Evolutionary conservation across 2,797 vertebrate genomes (phyloP), one percentile per base, ranked within the genome.

Genomic region (Gorsachius magnificus): DNA sequence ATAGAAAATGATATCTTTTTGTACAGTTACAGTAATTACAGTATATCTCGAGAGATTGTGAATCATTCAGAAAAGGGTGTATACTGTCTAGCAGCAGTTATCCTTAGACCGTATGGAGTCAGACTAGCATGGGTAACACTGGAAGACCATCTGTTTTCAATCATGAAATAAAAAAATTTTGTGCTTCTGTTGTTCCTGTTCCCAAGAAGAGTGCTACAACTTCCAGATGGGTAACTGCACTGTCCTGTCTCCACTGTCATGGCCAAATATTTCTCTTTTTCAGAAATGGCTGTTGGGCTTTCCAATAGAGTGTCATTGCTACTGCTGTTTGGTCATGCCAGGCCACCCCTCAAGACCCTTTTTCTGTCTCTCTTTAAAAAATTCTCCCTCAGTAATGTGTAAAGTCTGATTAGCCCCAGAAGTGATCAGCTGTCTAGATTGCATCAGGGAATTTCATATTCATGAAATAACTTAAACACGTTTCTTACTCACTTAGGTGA

Each of bases 81-180:
- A 18, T 46, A 31, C 46, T 80, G 50, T 68, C 36, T 87, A 78
- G 61, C 11, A 68, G 22, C 74, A 68, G 11, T 76, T 75, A 54
- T 45, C 70, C 28, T 77, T 68, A 25, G 46, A 20, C 46, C n/a
- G 46, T 21, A 10, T 5, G 29, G 61, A 75, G 28, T 68, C 36
- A 57, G 57, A 71, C 56, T 66, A 68, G n/a, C 29, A 33, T 31
- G 36, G 25, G 9, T 71, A 72, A 6, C 26, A 15, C 45, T 46
- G 45, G 53, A 48, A 65, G 4, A 50, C 22, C 17, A 8, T 24
- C 9, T 0, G 0, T 50, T 93, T 71, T 74, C 36, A n/a, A 68
- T 75, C 9, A 13, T 16, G 24, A 91, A 72, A n/a, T 46, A 51
- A 21, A 50, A 53, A 53, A 8, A 60, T 6, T 7, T 46, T 35